phyloP scores from a whole-genome alignment of 2,888 invertebrate species.

The Epistrophella euchroma region DNA sequence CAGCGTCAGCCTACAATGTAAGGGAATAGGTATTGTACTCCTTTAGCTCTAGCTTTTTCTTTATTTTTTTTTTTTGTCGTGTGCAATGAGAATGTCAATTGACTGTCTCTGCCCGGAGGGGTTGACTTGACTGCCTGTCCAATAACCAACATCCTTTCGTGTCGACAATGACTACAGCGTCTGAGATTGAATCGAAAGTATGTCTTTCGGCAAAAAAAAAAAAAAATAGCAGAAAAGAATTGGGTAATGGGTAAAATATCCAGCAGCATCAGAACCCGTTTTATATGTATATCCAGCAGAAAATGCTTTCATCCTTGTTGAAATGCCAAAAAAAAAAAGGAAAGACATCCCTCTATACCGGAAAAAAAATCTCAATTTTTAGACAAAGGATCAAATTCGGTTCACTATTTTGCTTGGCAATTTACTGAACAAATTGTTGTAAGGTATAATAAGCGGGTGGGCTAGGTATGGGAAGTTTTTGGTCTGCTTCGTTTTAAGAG shows the following conservation, averaged over 20 bases:
- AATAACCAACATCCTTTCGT: conserved; percentile 58
- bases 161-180: conserved; percentile 43
- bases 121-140: conserved; percentile 54
- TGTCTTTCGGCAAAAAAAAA: conserved; percentile 32
- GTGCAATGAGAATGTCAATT: conserved; percentile 72
- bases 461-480: not conserved
- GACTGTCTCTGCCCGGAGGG: conserved; percentile 65
- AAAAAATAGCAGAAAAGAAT: conserved; percentile 2
- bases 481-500: not conserved
- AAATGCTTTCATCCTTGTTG: conserved; percentile 14
- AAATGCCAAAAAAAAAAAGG: conserved; percentile 22
- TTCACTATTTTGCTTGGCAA: conserved; percentile 65
- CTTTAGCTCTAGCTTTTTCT: conserved; percentile 4
- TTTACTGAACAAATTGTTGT: conserved; percentile 70
- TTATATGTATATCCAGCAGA: conserved; percentile 38
- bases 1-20: conserved; percentile 70
- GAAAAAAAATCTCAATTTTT: conserved; percentile 41
- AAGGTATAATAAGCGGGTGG: conserved; percentile 48
- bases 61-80: not conserved
- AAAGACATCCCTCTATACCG: not conserved
- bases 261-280: conserved; percentile 29
- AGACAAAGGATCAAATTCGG: conserved; percentile 72
- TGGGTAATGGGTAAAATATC: conserved; percentile 17
- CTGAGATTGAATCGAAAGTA: conserved; percentile 71
- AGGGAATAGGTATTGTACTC: conserved; percentile 10